Evolutionary conservation across 1,140 invertebrate genomes (phyloP), one percentile per base, ranked within the genome.

Genomic region (Rhopalosiphum padi): DNA sequence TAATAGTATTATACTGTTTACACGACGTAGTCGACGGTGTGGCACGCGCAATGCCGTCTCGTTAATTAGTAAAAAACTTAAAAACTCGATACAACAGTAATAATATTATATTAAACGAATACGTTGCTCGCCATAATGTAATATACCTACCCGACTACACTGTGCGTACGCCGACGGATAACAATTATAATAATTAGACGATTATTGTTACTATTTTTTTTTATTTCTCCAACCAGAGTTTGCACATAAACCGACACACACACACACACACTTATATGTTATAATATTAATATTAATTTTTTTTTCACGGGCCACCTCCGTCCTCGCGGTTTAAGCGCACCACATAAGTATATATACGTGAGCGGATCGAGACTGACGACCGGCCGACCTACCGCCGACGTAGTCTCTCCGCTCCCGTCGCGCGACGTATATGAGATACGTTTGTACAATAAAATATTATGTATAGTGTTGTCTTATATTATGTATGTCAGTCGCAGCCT

Each of bases 401-500:
- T 87, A 85, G 83, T 85, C 37, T 41, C 37, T 43, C 41, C 37
- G 43, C 37, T 41, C 85, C 41, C 85, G 43, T 30, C 25, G 23
- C 37, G 60, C 60, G 30, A 30, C 30, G 60, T 87, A 87, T 25
- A 87, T 25, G 30, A 25, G 43, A 37, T 85, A 43, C 37, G 41
- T 46, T 43, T 86, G 30, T 85, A 77, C 60, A 85, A 85, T 85
- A 41, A 85, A 23, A 83, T 83, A 83, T 83, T 68, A 11, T 35
- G 7, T 68, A 41, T 37, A 85, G n/a, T 35, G 77, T 83, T 37
- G 77, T 83, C 77, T 83, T 83, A 37, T 82, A 6, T 82, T 82
- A 51, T 48, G 90, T 53, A 46, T 83, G 90, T 91, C 90, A 91
- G 90, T 91, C 68, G 77, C n/a, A 21, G 30, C 41, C 43, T 83